Evolutionary conservation across 2,888 invertebrate genomes (phyloP).

Genomic region (Xestobium rufovillosum): DNA sequence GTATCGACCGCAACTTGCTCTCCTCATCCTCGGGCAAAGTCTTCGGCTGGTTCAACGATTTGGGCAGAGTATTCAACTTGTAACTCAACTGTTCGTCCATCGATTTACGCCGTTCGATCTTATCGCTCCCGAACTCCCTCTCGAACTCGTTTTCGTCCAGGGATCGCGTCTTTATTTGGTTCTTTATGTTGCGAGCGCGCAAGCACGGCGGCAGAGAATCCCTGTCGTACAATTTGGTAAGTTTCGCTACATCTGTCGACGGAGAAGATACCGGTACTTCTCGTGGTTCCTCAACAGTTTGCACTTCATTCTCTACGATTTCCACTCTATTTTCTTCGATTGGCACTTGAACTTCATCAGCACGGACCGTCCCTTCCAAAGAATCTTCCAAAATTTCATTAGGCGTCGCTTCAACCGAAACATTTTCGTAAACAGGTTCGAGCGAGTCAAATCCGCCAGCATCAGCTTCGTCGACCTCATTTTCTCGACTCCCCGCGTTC

Average conservation of each 20-base stretch:
- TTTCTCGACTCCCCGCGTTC: conserved; percentile 32
- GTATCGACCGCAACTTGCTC: conserved; percentile 31
- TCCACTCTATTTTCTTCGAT: conserved; percentile 43
- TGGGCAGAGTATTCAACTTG: conserved; percentile 49
- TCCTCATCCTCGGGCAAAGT: conserved; percentile 38
- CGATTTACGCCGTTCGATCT: conserved; percentile 48
- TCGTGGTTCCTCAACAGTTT: neutral
- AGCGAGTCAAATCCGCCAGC: conserved; percentile 31
- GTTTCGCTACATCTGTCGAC: neutral
- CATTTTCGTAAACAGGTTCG: conserved; percentile 37
- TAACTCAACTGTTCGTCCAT: conserved; percentile 44
- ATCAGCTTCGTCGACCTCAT: conserved; percentile 3
- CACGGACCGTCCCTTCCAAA: too few species aligned
- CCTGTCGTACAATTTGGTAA: conserved; percentile 40
- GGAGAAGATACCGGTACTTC: neutral
- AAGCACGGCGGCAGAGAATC: conserved; percentile 51
- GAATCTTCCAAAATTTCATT: conserved; percentile 22
- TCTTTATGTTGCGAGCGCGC: conserved; percentile 55
- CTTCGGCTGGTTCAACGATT: conserved; percentile 51
- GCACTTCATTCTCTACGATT: conserved; percentile 32
- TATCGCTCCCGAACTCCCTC: conserved; percentile 52
- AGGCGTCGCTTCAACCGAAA: conserved; percentile 15
- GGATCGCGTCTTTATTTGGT: conserved; percentile 58
- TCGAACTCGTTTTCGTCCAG: conserved; percentile 68
- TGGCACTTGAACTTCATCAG: conserved; percentile 31